A percentile compares a stretch with the other conserved stretches of the same genome.
Evolutionary conservation across 2,888 invertebrate genomes (phyloP).

Genomic region (Drosophila sordidula): DNA sequence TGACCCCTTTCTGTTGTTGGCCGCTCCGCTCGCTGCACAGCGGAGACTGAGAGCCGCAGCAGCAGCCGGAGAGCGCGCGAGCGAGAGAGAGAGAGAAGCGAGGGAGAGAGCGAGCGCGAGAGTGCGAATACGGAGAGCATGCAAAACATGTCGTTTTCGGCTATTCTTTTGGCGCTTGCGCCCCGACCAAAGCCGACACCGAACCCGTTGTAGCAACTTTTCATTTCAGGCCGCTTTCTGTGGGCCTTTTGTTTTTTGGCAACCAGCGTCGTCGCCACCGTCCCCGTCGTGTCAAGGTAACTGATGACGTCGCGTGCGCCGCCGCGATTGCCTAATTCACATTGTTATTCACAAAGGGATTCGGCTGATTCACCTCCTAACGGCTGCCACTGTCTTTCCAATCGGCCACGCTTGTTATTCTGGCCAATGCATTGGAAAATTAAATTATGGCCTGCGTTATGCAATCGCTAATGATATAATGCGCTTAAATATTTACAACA

Average conservation of each 20-base stretch:
- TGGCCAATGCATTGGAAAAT: slow-evolving; percentile 79
- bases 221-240: slow-evolving; percentile 76
- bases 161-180: slow-evolving; percentile 41
- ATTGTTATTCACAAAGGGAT: slow-evolving; percentile 79
- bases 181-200: slow-evolving; percentile 24
- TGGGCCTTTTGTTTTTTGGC: slow-evolving; percentile 52
- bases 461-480: slow-evolving; percentile 76
- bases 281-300: slow-evolving; percentile 81
- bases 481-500: slow-evolving; percentile 16
- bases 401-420: slow-evolving; percentile 67
- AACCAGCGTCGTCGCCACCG: slow-evolving; percentile 7
- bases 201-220: slow-evolving; percentile 65
- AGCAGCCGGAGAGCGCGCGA: slow-evolving; percentile 39
- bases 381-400: slow-evolving; percentile 17
- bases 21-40: slow-evolving; percentile 58
- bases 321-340: slow-evolving; percentile 75
- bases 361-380: slow-evolving; percentile 55
- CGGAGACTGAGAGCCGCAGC: slow-evolving; percentile 34
- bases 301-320: slow-evolving; percentile 78
- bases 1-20: slow-evolving; percentile 85
- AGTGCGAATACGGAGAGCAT: slow-evolving; percentile 49
- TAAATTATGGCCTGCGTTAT: slow-evolving; percentile 72
- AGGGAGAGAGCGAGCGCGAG: slow-evolving; percentile 18
- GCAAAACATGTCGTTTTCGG: slow-evolving; percentile 77
- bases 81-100: slow-evolving; percentile 24